A percentile compares a stretch with the other conserved stretches of the same genome.
Evolutionary conservation across 1,140 invertebrate species (phyloP).

Genomic region (Lasioglossum baleicum): DNA sequence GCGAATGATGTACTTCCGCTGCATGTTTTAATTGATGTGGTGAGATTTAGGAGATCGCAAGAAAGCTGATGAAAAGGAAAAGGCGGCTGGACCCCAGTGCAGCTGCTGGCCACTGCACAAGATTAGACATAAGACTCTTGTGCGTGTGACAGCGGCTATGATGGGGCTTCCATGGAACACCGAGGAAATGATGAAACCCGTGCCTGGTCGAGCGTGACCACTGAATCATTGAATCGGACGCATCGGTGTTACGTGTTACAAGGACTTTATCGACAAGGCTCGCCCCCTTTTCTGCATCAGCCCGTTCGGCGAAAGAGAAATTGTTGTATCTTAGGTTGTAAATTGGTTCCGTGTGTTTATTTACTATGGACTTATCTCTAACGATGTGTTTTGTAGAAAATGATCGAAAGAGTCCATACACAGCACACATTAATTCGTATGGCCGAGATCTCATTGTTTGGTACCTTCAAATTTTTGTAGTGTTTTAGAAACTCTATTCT

Average conservation of each 20-base stretch:
- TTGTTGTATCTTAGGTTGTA: too few species aligned
- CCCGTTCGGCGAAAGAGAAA: conserved; percentile 82
- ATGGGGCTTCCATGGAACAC: conserved; percentile 82
- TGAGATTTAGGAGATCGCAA: background rate
- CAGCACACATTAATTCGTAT: too few species aligned
- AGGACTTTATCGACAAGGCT: conserved; percentile 75
- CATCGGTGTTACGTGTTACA: background rate
- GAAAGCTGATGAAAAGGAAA: background rate
- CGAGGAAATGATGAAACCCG: conserved; percentile 18
- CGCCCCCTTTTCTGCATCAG: conserved; percentile 81
- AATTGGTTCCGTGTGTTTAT: too few species aligned
- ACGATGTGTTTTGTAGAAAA: too few species aligned
- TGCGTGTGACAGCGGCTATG: conserved; percentile 98
- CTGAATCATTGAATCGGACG: background rate
- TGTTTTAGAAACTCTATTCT: too few species aligned
- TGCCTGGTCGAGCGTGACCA: background rate
- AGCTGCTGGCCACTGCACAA: conserved; percentile 98
- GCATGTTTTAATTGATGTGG: background rate
- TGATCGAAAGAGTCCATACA: too few species aligned
- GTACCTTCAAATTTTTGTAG: too few species aligned
- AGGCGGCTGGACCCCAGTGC: conserved; percentile 84
- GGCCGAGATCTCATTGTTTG: too few species aligned
- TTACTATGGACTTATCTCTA: too few species aligned
- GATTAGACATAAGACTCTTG: conserved; percentile 95
- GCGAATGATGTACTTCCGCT: too few species aligned